Evolutionary conservation across 2,113 vertebrate genomes (phyloP).

Genomic region (Actenoides lindsayi): DNA sequence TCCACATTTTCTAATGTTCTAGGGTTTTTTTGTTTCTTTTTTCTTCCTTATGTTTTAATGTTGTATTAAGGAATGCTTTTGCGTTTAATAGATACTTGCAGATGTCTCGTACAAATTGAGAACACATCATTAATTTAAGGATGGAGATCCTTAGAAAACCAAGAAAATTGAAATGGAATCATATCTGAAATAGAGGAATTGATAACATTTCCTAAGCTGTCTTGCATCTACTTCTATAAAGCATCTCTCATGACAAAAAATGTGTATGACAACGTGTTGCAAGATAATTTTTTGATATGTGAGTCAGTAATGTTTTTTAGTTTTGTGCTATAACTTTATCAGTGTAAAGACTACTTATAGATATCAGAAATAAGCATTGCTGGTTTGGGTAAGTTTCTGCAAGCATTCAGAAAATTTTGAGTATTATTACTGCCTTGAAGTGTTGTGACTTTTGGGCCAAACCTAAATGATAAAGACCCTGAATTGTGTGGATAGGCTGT

Average conservation of each 20-base stretch:
- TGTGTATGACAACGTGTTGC: not conserved
- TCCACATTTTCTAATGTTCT: not conserved
- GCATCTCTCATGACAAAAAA: not conserved
- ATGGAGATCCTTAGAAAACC: not conserved
- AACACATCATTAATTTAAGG: not conserved
- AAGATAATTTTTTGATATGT: not conserved
- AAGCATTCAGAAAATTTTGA: not conserved
- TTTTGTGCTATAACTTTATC: not conserved
- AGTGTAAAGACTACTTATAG: not conserved
- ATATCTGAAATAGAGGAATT: not conserved
- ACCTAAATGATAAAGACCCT: not conserved
- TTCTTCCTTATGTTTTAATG: not conserved
- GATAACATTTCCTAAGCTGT: not conserved
- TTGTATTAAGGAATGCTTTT: not conserved
- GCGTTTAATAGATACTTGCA: not conserved
- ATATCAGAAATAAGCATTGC: no score
- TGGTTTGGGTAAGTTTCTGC: not conserved
- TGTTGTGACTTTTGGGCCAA: not conserved
- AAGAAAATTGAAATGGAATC: not conserved
- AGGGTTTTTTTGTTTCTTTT: accelerated
- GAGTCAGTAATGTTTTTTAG: not conserved
- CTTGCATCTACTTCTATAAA: not conserved
- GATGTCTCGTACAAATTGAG: not conserved
- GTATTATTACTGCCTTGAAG: not conserved
- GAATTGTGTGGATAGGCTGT: not conserved